phyloP scores from a whole-genome alignment of 2,888 invertebrate species.

The Xestia c-nigrum region DNA sequence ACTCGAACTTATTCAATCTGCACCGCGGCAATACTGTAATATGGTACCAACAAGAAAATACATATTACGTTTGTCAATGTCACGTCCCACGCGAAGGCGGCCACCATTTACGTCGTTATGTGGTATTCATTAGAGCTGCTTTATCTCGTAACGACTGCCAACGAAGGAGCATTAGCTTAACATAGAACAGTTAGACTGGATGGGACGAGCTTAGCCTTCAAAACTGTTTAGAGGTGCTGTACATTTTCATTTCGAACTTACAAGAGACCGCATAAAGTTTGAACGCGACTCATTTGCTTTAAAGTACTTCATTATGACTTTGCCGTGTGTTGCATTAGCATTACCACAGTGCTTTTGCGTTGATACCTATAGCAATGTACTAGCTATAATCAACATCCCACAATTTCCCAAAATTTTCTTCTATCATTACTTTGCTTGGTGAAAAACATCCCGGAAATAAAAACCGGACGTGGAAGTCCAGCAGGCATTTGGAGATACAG shows the following conservation, averaged over 20 bases:
- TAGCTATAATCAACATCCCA: background rate
- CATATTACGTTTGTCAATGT: conserved; percentile 65
- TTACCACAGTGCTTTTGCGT: background rate
- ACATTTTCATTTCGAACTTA: background rate
- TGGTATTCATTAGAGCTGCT: conserved; percentile 49
- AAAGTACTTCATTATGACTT: background rate
- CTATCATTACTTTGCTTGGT: background rate
- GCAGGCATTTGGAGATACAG: background rate
- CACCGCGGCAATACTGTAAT: background rate
- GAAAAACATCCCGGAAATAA: background rate
- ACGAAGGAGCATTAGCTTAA: conserved; percentile 46
- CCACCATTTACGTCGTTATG: conserved; percentile 66
- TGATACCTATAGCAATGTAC: background rate
- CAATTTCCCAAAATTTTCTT: background rate
- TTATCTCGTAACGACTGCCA: conserved; percentile 48
- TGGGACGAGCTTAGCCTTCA: conserved; percentile 36
- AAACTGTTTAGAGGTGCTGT: conserved; percentile 22
- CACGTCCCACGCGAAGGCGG: conserved; percentile 73
- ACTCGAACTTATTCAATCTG: background rate
- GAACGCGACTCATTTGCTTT: background rate
- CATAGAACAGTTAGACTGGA: conserved; percentile 16
- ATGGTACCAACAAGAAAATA: conserved; percentile 21
- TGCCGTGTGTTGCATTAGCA: background rate
- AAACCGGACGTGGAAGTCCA: background rate
- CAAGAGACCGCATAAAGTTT: background rate